Evolutionary conservation across 1,140 invertebrate genomes (phyloP), one percentile per base, ranked within the genome.

Genomic region (Papilio helenus): DNA sequence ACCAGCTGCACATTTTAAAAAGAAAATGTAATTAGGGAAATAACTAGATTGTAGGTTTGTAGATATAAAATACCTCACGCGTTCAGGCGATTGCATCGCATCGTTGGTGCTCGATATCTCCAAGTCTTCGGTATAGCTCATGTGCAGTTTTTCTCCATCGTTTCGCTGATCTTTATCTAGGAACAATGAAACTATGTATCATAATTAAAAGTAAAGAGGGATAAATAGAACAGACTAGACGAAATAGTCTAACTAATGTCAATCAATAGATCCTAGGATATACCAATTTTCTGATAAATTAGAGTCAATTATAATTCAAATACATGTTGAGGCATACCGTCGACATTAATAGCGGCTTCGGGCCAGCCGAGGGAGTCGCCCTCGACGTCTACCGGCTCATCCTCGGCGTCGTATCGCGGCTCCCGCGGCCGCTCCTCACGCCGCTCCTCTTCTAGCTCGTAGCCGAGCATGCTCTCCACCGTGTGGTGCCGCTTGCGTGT

Each of bases 301-400:
- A 39, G 3, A 8, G 7, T 39, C 34, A 39, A 39, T 39, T 2
- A 44, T 51, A 10, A 76, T 46, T 42, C 4, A 49, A 26, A 39
- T 26, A n/a, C 20, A 20, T 51, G 39, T 8, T 42, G 20, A 18
- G 29, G 20, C 51, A 80, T 80, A 93, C 94, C 93, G 79, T 94
- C 94, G 26, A 93, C 89, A 68, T 86, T 90, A 76, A 95, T 92
- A 8, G 93, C 87, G 0, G 90, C 87, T 49, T 95, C 94, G 0
- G 94, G 94, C 94, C 94, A 95, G 3, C 93, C 94, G 9, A 94
- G 90, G n/a, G 94, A 94, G 85, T 96, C 96, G 4, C 96, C 96
- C 86, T 96, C 96, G 2, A 96, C 96, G 82, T 96, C 96, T 3
- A 96, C 95, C 7, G 95, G 95, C 82, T 96, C 96, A 83, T 96